These are phyloP conservation scores for Zapus hudsonius DNA, from an alignment of 2,113 vertebrate genomes.

Conservation along the genomic window DNA sequence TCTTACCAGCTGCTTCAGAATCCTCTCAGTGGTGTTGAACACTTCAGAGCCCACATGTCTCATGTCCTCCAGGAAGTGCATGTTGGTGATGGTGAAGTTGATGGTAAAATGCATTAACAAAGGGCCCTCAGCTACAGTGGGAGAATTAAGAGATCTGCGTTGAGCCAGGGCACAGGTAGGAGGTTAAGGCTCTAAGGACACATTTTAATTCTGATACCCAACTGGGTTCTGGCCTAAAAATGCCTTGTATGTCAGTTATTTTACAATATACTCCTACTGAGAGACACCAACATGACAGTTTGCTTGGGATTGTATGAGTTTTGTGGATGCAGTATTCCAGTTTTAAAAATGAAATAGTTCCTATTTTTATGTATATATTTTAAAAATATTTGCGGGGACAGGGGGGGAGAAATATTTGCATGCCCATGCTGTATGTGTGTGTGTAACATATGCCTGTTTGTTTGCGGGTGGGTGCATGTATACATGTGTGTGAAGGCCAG, in stretches of 20 bases:
- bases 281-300: neutral
- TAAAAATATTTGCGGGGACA: no score
- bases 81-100: constrained; percentile 82
- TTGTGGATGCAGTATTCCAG: neutral
- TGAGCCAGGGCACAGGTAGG: neutral
- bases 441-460: no score
- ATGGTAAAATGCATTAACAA: constrained; percentile 64
- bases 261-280: neutral
- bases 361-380: neutral
- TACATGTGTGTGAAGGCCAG: no score
- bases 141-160: neutral
- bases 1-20: constrained; percentile 77
- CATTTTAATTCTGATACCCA: neutral
- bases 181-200: neutral
- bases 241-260: neutral
- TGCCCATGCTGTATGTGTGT: no score
- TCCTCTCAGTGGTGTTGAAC: constrained; percentile 64
- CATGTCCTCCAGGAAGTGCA: constrained; percentile 75
- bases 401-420: no score
- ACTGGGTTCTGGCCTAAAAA: neutral
- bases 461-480: no score
- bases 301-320: neutral
- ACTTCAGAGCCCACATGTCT: constrained; percentile 52
- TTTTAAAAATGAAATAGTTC: neutral
- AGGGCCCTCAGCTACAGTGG: neutral